These are phyloP conservation scores for Strix uralensis DNA, from an alignment of 2,113 vertebrate genomes.

Conservation along the genomic window DNA sequence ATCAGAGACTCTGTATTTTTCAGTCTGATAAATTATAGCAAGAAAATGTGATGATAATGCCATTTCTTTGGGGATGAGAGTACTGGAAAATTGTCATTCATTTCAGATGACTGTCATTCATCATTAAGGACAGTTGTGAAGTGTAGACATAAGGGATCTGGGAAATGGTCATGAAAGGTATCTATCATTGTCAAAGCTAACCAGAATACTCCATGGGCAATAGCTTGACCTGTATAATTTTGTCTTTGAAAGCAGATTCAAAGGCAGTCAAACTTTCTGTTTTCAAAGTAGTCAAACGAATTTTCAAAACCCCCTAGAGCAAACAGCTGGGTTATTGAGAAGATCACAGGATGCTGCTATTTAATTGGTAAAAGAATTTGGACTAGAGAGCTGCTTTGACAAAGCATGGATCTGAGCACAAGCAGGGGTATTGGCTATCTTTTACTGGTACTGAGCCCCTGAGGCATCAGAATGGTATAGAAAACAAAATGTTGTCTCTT, in stretches of 20 bases:
- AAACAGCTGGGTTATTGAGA: conserved; percentile 13
- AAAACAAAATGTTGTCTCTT: background rate
- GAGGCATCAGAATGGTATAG: background rate
- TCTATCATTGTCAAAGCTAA: conserved; percentile 49
- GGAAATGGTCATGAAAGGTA: conserved; percentile 39
- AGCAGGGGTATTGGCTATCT: background rate
- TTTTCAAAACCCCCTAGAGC: background rate
- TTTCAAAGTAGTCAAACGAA: conserved; percentile 16
- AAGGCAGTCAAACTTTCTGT: conserved; percentile 46
- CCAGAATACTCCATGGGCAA: background rate
- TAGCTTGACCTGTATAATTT: conserved; percentile 43
- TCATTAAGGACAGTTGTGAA: conserved; percentile 53
- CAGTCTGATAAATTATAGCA: conserved; percentile 6
- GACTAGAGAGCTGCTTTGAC: background rate
- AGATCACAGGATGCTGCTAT: background rate
- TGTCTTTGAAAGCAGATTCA: conserved; percentile 51
- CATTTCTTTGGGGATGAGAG: background rate
- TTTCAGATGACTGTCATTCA: conserved; percentile 33
- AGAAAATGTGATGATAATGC: conserved; percentile 18
- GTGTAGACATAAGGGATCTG: background rate
- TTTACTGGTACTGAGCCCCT: background rate
- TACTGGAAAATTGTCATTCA: conserved; percentile 23
- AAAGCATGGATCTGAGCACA: background rate
- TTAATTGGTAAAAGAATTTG: background rate
- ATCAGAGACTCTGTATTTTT: background rate